Percentiles rank a stretch among this genome's conserved stretches.
phyloP scores from a whole-genome alignment of 2,888 invertebrate species.

The Adela reaumurella region DNA sequence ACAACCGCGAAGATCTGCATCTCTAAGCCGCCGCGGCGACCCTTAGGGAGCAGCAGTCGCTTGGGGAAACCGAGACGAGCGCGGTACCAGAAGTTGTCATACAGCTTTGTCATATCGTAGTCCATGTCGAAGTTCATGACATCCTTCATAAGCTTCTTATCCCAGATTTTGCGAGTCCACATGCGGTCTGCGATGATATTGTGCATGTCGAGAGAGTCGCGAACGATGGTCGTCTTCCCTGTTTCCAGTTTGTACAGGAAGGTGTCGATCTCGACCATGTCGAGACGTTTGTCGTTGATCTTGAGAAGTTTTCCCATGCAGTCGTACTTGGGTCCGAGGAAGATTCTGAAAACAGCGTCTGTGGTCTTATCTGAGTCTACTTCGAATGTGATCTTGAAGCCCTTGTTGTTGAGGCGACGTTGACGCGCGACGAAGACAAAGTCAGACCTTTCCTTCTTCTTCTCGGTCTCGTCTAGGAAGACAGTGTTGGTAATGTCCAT shows the following conservation, averaged over 20 bases:
- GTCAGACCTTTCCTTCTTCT: slow-evolving; percentile 45
- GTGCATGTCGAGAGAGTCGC: slow-evolving; percentile 64
- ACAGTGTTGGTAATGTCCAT: slow-evolving; percentile 62
- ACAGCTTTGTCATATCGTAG: slow-evolving; percentile 30
- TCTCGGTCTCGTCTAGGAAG: slow-evolving; percentile 43
- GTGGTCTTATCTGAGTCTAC: slow-evolving; percentile 54
- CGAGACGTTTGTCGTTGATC: slow-evolving; percentile 37
- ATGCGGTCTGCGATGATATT: slow-evolving; percentile 60
- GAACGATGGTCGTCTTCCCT: slow-evolving; percentile 66
- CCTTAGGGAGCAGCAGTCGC: slow-evolving; percentile 70
- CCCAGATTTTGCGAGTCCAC: slow-evolving; percentile 30
- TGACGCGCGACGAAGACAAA: slow-evolving; percentile 53
- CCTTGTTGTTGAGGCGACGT: slow-evolving; percentile 63
- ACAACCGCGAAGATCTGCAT: slow-evolving; percentile 64
- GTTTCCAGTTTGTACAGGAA: slow-evolving; percentile 60
- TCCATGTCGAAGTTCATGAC: slow-evolving; percentile 29
- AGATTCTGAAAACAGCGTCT: slow-evolving; percentile 62
- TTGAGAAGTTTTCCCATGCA: slow-evolving; percentile 56
- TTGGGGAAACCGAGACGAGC: slow-evolving; percentile 60
- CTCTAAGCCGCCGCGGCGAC: slow-evolving; percentile 59
- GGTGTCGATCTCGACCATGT: slow-evolving; percentile 46
- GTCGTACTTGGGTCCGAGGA: slow-evolving; percentile 69
- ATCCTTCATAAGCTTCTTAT: slow-evolving; percentile 10
- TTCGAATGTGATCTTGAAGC: slow-evolving; percentile 57
- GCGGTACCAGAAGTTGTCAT: slow-evolving; percentile 54